Evolutionary conservation across 1,140 invertebrate genomes (phyloP).

Genomic region (Zophobas atratus): DNA sequence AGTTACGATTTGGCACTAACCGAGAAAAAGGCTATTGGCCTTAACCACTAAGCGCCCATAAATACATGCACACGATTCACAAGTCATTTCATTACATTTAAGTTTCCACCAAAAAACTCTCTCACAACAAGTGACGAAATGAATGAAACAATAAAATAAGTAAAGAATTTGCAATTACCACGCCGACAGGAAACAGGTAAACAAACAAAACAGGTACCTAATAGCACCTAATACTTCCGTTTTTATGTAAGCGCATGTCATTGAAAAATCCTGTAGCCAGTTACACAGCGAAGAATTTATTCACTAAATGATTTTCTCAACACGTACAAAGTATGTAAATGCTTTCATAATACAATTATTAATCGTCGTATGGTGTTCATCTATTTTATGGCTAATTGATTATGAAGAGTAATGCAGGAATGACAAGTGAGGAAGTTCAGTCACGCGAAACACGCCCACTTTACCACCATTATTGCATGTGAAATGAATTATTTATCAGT

Average conservation of each 20-base stretch:
- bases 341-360: not conserved
- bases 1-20: slow-evolving; percentile 12
- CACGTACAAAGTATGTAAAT: no score
- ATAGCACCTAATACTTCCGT: slow-evolving; percentile 14
- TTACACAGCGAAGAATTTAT: no score
- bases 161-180: not conserved
- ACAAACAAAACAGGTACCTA: not conserved
- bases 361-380: not conserved
- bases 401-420: slow-evolving; percentile 16
- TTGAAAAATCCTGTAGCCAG: no score
- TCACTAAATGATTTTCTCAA: no score
- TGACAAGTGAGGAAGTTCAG: slow-evolving; percentile 21
- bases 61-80: no score
- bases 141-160: slow-evolving; percentile 21
- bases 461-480: slow-evolving; percentile 12
- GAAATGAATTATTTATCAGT: slow-evolving; percentile 31
- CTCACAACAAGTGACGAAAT: not conserved
- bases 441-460: slow-evolving; percentile 29
- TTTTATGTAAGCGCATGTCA: not conserved
- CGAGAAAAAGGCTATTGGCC: slow-evolving; percentile 26
- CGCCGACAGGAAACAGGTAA: slow-evolving; percentile 8
- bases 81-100: no score
- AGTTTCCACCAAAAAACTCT: not conserved
- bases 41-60: not conserved
- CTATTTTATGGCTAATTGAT: slow-evolving; percentile 8